Evolutionary conservation across 2,888 invertebrate species (phyloP).

Genomic region (Psylliodes chrysocephalus): DNA sequence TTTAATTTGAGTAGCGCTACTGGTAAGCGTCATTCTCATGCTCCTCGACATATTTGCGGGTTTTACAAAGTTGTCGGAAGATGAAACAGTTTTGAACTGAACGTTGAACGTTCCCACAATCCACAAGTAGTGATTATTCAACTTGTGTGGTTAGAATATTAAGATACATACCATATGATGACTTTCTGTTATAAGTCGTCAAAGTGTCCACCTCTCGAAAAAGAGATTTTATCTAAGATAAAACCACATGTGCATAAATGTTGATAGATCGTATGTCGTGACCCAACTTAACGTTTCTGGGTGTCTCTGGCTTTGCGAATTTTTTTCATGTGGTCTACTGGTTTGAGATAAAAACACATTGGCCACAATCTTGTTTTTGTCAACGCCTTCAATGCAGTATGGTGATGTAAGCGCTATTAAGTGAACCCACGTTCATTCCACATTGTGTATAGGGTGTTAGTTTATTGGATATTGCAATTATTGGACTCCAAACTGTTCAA

Average conservation of each 20-base stretch:
- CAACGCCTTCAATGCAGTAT: no score
- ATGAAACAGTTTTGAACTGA: background rate
- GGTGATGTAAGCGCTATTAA: no score
- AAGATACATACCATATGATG: constrained; percentile 39
- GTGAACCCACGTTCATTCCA: no score
- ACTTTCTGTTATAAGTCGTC: constrained; percentile 29
- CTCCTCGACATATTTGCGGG: background rate
- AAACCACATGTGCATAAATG: background rate
- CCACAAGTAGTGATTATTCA: background rate
- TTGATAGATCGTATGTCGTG: background rate
- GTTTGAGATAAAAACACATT: background rate
- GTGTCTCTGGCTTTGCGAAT: background rate
- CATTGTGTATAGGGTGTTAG: no score
- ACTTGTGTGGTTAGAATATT: constrained; percentile 39
- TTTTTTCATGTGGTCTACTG: background rate
- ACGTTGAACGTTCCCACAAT: background rate
- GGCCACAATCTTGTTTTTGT: background rate
- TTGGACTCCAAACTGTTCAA: no score
- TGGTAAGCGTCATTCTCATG: background rate
- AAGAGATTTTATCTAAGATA: background rate
- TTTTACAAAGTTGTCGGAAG: constrained; percentile 3
- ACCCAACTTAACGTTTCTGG: background rate
- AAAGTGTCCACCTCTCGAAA: constrained; percentile 1
- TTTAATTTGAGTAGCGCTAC: constrained; percentile 2
- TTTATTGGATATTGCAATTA: no score